Evolutionary conservation across 2,888 invertebrate species (phyloP), one percentile per base, ranked within the genome.

Genomic region (Pelosia muscerda): DNA sequence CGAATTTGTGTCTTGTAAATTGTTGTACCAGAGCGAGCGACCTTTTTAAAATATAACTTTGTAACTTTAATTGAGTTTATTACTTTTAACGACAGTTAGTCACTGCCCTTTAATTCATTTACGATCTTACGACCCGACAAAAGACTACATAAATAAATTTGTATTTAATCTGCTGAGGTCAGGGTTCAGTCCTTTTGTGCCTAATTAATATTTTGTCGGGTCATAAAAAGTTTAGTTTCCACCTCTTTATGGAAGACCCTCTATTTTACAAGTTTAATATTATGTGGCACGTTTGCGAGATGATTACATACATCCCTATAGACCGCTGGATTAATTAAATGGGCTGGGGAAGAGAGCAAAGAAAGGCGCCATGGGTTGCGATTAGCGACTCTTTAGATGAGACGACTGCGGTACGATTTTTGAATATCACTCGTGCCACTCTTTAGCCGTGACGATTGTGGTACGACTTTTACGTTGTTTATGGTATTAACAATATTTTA

Each of bases 221-320:
- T 75, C 74, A 75, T 82, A 78, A 83, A 82, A 83, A 76, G 66
- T 79, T 75, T 66, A 65, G 10, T 58, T 42, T n/a, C 38, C 60
- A 63, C 38, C 61, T 56, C 62, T 53, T 38, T 54, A 60, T 59
- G 67, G 60, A 66, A 66, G 54, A 49, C n/a, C 62, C 8, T 56
- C 62, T 49, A 59, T 49, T 61, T 54, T 66, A 59, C 57, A 64
- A 68, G 62, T 74, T 74, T 82, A 74, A 74, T 78, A 78, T 76
- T 73, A 67, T 71, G 58, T 55, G 67, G 53, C 54, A 71, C 69
- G 62, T 70, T 62, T 65, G 65, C 53, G 49, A 65, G 69, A 75
- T 77, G 62, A 72, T 68, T 65, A 72, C 71, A 53, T 34, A 64
- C 25, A 13, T 65, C 71, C 72, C 61, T 63, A 56, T 63, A 63